These are phyloP conservation scores for Trichechus manatus DNA, from an alignment of 2,113 vertebrate species.

Conservation along the genomic window DNA sequence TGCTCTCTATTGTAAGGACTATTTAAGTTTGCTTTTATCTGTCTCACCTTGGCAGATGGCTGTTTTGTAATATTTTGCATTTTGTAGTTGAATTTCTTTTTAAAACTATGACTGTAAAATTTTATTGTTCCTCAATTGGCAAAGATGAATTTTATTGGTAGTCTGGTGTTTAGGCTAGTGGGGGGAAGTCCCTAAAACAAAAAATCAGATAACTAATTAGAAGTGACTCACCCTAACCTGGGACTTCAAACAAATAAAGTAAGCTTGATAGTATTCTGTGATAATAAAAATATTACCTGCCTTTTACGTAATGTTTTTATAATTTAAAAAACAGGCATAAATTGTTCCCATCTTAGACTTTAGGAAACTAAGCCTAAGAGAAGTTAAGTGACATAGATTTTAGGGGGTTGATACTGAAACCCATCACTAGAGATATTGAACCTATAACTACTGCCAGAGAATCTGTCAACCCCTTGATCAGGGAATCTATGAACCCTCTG, in stretches of 20 bases:
- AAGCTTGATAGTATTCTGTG: neutral
- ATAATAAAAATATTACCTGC: neutral
- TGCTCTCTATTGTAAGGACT: neutral
- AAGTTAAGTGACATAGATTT: neutral
- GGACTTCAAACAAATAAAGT: neutral
- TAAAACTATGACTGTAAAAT: neutral
- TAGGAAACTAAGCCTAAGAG: neutral
- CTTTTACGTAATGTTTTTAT: neutral
- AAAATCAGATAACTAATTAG: neutral
- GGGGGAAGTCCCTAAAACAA: conserved; percentile 47
- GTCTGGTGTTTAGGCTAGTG: neutral
- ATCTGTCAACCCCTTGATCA: neutral
- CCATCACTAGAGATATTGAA: neutral
- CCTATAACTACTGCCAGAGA: neutral
- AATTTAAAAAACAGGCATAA: neutral
- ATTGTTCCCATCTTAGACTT: neutral
- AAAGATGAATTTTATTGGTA: neutral
- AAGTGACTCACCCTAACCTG: neutral
- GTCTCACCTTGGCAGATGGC: neutral
- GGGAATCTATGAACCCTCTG: neutral
- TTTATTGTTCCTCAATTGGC: conserved; percentile 6
- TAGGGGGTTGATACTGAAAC: neutral
- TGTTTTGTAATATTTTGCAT: neutral
- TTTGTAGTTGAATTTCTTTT: neutral
- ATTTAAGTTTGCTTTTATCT: neutral